These are phyloP conservation scores for Pandemis cinnamomeana DNA, from an alignment of 2,888 invertebrate species.

Conservation along the genomic window DNA sequence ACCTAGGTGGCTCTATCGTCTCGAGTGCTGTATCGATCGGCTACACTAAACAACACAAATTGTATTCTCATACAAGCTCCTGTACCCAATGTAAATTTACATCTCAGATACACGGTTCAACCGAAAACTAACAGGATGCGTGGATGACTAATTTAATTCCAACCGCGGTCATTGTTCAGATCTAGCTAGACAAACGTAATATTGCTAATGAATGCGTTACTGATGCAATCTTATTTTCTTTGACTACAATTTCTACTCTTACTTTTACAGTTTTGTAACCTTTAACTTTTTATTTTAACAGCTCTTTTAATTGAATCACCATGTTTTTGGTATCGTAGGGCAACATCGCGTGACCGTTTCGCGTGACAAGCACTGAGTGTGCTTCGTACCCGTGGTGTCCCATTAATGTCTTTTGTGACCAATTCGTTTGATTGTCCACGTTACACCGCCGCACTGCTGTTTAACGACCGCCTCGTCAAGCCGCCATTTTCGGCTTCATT, in stretches of 20 bases:
- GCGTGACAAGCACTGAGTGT: conserved; percentile 68
- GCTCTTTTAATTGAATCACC: conserved; percentile 59
- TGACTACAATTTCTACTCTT: background rate
- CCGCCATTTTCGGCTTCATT: conserved; percentile 46
- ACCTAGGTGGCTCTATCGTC: conserved; percentile 68
- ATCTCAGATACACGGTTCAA: conserved; percentile 5
- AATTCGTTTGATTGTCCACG: conserved; percentile 60
- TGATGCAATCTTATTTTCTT: background rate
- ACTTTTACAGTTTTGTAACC: conserved; percentile 9
- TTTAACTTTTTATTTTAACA: conserved; percentile 51
- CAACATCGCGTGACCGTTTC: conserved; percentile 73
- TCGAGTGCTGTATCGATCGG: conserved; percentile 75
- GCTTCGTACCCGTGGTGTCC: conserved; percentile 62
- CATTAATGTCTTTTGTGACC: conserved; percentile 67
- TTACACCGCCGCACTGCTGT: conserved; percentile 44
- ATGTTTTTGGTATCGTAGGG: conserved; percentile 62
- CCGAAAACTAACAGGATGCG: conserved; percentile 43
- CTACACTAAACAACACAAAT: conserved; percentile 67
- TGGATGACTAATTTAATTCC: conserved; percentile 43
- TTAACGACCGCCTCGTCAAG: conserved; percentile 49
- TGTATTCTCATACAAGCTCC: conserved; percentile 22
- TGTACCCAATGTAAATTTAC: conserved; percentile 10
- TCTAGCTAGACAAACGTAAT: conserved; percentile 10
- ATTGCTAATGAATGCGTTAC: background rate
- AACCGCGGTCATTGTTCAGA: conserved; percentile 34